Conservation (phyloP, 2,888 invertebrate species). For the Oegoconia quadripuncta region DNA sequence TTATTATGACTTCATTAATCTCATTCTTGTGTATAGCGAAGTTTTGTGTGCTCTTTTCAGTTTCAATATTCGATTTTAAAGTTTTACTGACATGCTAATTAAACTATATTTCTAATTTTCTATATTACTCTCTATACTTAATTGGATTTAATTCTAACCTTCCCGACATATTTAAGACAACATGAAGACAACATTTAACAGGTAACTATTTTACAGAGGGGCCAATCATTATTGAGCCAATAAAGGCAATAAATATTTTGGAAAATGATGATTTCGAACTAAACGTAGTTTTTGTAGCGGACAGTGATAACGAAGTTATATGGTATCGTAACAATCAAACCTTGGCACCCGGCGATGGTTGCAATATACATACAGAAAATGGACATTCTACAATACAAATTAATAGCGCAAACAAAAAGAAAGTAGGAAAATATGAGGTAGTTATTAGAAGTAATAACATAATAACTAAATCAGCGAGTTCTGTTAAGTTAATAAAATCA, state of each 20-base stretch:
- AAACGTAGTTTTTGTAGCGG: conserved; percentile 85
- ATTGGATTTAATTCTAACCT: too few relatives aligned
- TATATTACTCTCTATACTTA: too few relatives aligned
- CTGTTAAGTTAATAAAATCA: conserved; percentile 85
- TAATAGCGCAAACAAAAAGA: conserved; percentile 83
- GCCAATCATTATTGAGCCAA: conserved; percentile 85
- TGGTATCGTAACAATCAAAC: conserved; percentile 93
- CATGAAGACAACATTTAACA: conserved; percentile 19
- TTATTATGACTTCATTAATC: too few relatives aligned
- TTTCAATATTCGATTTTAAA: too few relatives aligned
- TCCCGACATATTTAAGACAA: too few relatives aligned
- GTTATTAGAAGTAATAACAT: conserved; percentile 87
- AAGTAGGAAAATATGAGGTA: conserved; percentile 93
- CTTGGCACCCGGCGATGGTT: conserved; percentile 82
- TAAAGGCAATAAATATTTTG: conserved; percentile 86
- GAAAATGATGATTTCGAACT: conserved; percentile 84
- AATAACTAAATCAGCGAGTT: conserved; percentile 88
- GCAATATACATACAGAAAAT: conserved; percentile 78
- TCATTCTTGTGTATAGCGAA: too few relatives aligned
- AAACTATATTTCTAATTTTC: too few relatives aligned
- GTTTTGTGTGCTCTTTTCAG: too few relatives aligned
- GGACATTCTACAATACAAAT: conserved; percentile 83
- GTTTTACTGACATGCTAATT: too few relatives aligned
- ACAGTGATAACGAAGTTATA: conserved; percentile 82
- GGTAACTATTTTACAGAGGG: conserved; percentile 55